A percentile compares a stretch with the other conserved stretches of the same genome.
Conservation (phyloP, 2,113 vertebrate genomes). For the pig (Sus scrofa) region T2T-Sscrofa CM000820.6:108097001-108097500, state of each 20-base stretch:
- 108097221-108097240: neutral
- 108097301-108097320: conserved; percentile 2
- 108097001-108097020: accelerated
- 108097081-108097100: neutral
- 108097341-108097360: neutral
- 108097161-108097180: neutral
- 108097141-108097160: neutral
- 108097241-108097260: neutral
- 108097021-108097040: neutral
- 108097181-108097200: neutral
- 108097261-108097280: neutral
- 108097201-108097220: neutral
- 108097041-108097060: neutral
- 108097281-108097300: conserved; percentile 24
- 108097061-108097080: neutral
- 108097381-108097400: neutral
- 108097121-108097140: neutral
- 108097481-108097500: neutral
- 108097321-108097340: neutral
- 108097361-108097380: neutral
- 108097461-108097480: neutral
- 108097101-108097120: neutral
- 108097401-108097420: neutral
- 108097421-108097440: too few relatives aligned
- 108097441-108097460: neutral